Base-by-base conservation (phyloP, 2,888 invertebrate species). In the Amphimallon solstitiale region DNA sequence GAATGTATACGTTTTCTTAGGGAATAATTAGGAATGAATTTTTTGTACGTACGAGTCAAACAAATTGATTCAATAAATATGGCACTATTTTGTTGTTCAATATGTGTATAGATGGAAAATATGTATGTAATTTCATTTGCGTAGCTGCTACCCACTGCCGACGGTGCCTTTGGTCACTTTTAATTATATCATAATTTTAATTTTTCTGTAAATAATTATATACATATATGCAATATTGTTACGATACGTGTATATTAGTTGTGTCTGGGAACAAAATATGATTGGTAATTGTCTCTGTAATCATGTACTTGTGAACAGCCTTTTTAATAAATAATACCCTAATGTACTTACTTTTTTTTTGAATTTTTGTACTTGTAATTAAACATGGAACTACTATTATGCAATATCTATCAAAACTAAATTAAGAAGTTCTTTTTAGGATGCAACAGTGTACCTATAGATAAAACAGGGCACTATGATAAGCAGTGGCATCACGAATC, bases 201-300 rank as follows among this genome's bases (percentile, higher is more conserved):
- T 56, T 67, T 65, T 67, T 59, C 67, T 63, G 63, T 67, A 59
- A 51, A 63, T 65, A 59, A 40, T 59, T 59, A 29, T 29, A 29
- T 29, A 29, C 9, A 29, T 29, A 59, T 59, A 59, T 59, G 5
- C 56, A 54, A 67, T 59, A 67, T 52, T 63, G 67, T 67, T 67
- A 67, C 43, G 49, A 67, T 67, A 59, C 56, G 67, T 67, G 63
- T 67, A 67, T 67, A 63, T 67, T 67, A 67, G 67, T 67, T 67
- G 56, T 67, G 67, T 67, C 63, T 67, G 67, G 67, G 63, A 67
- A 49, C 63, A 66, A 65, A 67, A 59, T 67, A 67, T 67, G 67
- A 67, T 67, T 67, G 67, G 67, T 67, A 65, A 66, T 59, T 67
- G 67, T 67, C 67, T 63, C 67, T 67, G 67, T 67, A 67, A 67